Percentiles rank a stretch among this genome's conserved stretches.
Conservation (phyloP, 2,888 invertebrate genomes). For the Malachius bipustulatus region DNA sequence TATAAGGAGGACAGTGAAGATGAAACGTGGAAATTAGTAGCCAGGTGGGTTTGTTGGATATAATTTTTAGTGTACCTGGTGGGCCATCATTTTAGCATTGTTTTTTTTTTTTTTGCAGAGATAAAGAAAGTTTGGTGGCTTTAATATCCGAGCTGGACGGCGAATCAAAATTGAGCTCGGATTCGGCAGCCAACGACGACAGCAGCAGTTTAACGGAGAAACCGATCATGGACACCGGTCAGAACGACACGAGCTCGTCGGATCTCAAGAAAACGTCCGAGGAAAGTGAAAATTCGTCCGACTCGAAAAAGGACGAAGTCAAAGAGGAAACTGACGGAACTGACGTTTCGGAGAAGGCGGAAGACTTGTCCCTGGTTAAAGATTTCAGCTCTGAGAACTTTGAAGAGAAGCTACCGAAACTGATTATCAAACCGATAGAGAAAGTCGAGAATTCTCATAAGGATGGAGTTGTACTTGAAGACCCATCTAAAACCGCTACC, state of each 20-base stretch:
- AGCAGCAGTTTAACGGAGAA: constrained; percentile 48
- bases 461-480: constrained; percentile 11
- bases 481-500: constrained; percentile 18
- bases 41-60: constrained; percentile 49
- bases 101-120: constrained; percentile 27
- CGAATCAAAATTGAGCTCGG: constrained; percentile 49
- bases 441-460: constrained; percentile 9
- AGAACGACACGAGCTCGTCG: constrained; percentile 26
- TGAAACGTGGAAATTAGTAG: constrained; percentile 88
- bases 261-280: constrained; percentile 23
- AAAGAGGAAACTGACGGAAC: constrained; percentile 17
- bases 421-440: constrained; percentile 19
- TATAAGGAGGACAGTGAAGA: constrained; percentile 95
- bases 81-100: too few species aligned
- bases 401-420: constrained; percentile 37
- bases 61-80: too few species aligned
- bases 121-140: constrained; percentile 62
- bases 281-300: constrained; percentile 39
- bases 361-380: constrained; percentile 30
- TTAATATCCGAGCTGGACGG: constrained; percentile 65
- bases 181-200: constrained; percentile 50
- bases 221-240: constrained; percentile 45
- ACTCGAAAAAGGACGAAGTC: constrained; percentile 13
- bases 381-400: constrained; percentile 36
- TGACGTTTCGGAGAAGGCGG: constrained; percentile 18